These are phyloP conservation scores for Sprattus sprattus DNA, from an alignment of 2,113 vertebrate genomes.

Conservation along the genomic window DNA sequence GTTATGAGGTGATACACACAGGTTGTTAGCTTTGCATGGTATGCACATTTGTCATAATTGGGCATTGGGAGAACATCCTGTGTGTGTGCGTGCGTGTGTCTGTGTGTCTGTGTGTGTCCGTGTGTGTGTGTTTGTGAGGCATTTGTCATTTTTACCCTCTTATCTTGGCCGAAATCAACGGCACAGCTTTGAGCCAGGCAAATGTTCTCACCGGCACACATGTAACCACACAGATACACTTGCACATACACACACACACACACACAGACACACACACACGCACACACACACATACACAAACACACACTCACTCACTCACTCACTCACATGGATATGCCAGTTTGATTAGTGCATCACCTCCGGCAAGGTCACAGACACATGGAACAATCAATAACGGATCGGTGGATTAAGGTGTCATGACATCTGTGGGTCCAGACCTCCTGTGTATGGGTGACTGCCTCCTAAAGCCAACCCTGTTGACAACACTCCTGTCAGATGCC, in stretches of 20 bases:
- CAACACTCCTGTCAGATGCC: slow-evolving; percentile 40
- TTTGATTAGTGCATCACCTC: slow-evolving; percentile 66
- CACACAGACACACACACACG: not conserved
- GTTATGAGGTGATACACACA: not conserved
- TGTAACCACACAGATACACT: slow-evolving; percentile 19
- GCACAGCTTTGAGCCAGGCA: not conserved
- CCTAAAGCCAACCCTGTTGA: slow-evolving; percentile 44
- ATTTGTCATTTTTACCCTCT: not conserved
- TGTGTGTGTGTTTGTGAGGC: not conserved
- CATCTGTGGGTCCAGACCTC: slow-evolving; percentile 61
- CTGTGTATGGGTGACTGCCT: slow-evolving; percentile 58
- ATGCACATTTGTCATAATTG: not conserved
- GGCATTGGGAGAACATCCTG: not conserved
- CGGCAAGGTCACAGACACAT: slow-evolving; percentile 65
- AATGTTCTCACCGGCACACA: not conserved
- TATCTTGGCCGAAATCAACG: not conserved
- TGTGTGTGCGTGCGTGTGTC: not conserved
- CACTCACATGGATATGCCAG: slow-evolving; percentile 36
- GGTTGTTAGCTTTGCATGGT: not conserved
- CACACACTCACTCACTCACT: slow-evolving; percentile 29
- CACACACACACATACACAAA: not conserved
- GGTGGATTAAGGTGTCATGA: slow-evolving; percentile 71
- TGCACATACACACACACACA: not conserved
- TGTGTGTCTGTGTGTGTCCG: not conserved
- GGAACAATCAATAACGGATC: slow-evolving; percentile 71